Evolutionary conservation across 2,113 vertebrate species (phyloP).

Genomic region (Picathartes gymnocephalus): DNA sequence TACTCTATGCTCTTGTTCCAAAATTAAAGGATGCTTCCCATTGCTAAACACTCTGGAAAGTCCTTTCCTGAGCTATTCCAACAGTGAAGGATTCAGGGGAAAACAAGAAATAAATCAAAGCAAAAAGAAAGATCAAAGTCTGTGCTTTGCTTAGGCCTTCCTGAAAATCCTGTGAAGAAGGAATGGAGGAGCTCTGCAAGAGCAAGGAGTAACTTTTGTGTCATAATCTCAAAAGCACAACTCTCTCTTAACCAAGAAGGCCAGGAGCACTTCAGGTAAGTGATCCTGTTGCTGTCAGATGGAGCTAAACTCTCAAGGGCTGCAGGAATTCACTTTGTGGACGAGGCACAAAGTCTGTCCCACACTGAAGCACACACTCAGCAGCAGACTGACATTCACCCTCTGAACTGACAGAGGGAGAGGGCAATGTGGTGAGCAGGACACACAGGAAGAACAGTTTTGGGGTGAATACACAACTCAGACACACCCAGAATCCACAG

Average conservation of each 20-base stretch:
- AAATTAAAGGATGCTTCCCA: neutral
- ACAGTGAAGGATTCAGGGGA: neutral
- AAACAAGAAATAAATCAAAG: neutral
- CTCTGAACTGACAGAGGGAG: neutral
- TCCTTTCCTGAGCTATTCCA: neutral
- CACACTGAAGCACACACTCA: neutral
- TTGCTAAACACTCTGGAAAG: neutral
- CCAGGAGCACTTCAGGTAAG: neutral
- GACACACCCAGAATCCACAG: neutral
- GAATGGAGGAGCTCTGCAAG: neutral
- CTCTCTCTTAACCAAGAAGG: neutral
- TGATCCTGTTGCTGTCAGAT: neutral
- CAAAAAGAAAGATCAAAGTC: neutral
- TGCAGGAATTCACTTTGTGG: neutral
- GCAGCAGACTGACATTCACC: neutral
- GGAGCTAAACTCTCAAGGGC: neutral
- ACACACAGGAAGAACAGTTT: neutral
- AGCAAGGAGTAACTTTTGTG: neutral
- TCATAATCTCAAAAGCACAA: neutral
- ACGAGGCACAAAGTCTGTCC: neutral
- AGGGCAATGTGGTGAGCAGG: neutral
- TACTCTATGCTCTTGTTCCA: neutral
- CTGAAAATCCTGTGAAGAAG: neutral
- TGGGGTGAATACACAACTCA: neutral
- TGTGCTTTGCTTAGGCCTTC: neutral